A percentile compares a stretch with the other conserved stretches of the same genome.
Evolutionary conservation across 2,113 vertebrate genomes (phyloP).

Genomic region (rabbit (Oryctolagus cuniculus)): mOryCun1.1 NC_091445.1:86098501-86099000

Average conservation of each 20-base stretch:
- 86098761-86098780: background rate
- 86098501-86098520: background rate
- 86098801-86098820: background rate
- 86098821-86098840: conserved; percentile 10
- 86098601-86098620: background rate
- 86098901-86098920: background rate
- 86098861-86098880: conserved; percentile 2
- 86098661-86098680: background rate
- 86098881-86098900: background rate
- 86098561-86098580: background rate
- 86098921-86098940: background rate
- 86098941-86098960: background rate
- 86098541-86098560: background rate
- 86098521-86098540: background rate
- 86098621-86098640: background rate
- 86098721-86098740: background rate
- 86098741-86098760: background rate
- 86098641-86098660: background rate
- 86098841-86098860: conserved; percentile 1
- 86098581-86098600: background rate
- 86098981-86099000: background rate
- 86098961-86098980: background rate
- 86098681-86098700: background rate
- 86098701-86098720: background rate
- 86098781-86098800: conserved; percentile 47